phyloP scores from a whole-genome alignment of 2,113 vertebrate species.

The Hippotragus niger region DNA sequence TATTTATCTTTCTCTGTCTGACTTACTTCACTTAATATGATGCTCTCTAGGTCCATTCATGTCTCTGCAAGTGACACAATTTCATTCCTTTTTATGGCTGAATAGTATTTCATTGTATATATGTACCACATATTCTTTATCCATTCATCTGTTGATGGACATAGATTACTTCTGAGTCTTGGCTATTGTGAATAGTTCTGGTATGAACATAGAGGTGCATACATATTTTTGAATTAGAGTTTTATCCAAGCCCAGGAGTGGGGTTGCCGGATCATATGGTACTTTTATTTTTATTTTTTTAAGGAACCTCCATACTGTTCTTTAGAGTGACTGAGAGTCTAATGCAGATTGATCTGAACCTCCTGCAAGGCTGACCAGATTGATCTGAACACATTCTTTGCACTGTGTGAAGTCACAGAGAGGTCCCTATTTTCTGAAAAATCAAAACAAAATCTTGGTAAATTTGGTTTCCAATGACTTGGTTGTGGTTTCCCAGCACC shows the following conservation, averaged over 20 bases:
- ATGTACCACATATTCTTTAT: background rate
- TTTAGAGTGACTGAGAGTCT: background rate
- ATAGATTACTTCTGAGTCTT: background rate
- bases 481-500: background rate
- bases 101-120: background rate
- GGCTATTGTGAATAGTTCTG: background rate
- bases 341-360: background rate
- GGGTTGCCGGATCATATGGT: background rate
- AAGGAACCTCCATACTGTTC: background rate
- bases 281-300: background rate
- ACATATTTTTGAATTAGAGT: background rate
- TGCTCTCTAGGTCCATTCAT: background rate
- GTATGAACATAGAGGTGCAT: background rate
- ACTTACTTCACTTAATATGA: background rate
- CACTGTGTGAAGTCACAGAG: background rate
- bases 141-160: background rate
- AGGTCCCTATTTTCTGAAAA: background rate
- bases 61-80: background rate
- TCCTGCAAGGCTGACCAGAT: background rate
- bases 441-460: background rate
- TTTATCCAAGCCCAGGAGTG: background rate
- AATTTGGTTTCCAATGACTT: background rate
- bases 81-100: background rate
- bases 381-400: background rate
- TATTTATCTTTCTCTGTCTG: background rate